These are phyloP conservation scores for Lutjanus campechanus DNA, from an alignment of 2,797 vertebrate genomes.

Conservation along the genomic window DNA sequence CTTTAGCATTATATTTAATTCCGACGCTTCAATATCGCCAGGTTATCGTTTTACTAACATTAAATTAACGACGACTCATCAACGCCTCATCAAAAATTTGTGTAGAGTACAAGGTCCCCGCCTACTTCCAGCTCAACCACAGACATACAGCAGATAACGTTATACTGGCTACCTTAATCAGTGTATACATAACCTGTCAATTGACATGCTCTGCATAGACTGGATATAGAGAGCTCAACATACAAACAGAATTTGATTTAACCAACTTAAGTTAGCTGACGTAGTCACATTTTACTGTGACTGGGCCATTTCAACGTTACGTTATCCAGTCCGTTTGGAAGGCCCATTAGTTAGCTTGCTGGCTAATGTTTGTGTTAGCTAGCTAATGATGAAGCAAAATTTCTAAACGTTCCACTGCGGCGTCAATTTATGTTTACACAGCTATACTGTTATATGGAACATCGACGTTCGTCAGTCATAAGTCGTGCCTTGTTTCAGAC, in stretches of 20 bases:
- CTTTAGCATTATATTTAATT: too few species aligned
- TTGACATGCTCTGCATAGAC: neutral
- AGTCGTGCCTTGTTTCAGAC: neutral
- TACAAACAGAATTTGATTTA: neutral
- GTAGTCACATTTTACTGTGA: constrained; percentile 8
- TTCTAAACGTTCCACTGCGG: constrained; percentile 37
- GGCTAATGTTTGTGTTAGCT: constrained; percentile 79
- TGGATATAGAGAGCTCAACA: neutral
- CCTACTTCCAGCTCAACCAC: constrained; percentile 64
- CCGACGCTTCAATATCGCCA: neutral
- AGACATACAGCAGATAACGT: constrained; percentile 30
- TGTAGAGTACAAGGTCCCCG: constrained; percentile 45
- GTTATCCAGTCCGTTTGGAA: constrained; percentile 27
- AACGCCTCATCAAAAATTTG: constrained; percentile 23
- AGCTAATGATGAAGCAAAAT: constrained; percentile 85
- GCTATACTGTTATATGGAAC: neutral
- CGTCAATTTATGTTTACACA: neutral
- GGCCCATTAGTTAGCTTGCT: constrained; percentile 63
- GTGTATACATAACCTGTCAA: neutral
- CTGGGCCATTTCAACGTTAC: constrained; percentile 25
- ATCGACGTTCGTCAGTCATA: neutral
- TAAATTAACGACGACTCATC: neutral
- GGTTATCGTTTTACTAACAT: neutral
- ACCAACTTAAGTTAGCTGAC: constrained; percentile 10
- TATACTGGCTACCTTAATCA: constrained; percentile 13